Conservation (phyloP, 2,113 vertebrate species). For the Hippotragus niger region DNA sequence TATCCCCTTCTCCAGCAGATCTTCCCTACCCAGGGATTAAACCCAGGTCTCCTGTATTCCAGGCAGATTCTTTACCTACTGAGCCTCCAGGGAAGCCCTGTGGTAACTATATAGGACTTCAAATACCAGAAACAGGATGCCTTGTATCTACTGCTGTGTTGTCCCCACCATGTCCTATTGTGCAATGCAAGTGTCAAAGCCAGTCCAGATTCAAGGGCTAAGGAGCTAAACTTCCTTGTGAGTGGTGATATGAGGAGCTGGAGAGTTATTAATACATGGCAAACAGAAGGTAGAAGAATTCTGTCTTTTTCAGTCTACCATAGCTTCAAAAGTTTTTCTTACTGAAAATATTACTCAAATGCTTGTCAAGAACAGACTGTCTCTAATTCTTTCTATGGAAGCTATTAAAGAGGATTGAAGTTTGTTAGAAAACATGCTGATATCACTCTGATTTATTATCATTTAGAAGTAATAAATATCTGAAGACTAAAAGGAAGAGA, state of each 20-base stretch:
- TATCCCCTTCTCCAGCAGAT: background rate
- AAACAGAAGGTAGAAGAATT: background rate
- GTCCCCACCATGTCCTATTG: no score
- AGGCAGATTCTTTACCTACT: background rate
- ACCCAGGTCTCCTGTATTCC: background rate
- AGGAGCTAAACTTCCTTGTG: background rate
- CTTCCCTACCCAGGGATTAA: background rate
- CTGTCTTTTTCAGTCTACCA: background rate
- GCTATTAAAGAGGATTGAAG: slow-evolving; percentile 45
- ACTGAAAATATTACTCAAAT: background rate
- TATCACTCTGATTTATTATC: background rate
- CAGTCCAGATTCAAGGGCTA: background rate
- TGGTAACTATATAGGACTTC: background rate
- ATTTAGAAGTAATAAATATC: background rate
- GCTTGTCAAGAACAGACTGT: slow-evolving; percentile 55
- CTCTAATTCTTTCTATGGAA: slow-evolving; percentile 23
- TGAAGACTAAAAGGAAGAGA: background rate
- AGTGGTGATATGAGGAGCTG: background rate
- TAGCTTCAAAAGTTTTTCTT: slow-evolving; percentile 60
- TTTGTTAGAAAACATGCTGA: slow-evolving; percentile 58
- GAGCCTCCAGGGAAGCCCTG: background rate
- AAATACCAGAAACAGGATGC: no score
- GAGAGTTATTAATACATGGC: background rate
- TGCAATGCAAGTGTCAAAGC: no score
- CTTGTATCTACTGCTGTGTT: background rate